These are phyloP conservation scores for Sepiola atlantica DNA, from an alignment of 2,888 invertebrate species.

Conservation along the genomic window DNA sequence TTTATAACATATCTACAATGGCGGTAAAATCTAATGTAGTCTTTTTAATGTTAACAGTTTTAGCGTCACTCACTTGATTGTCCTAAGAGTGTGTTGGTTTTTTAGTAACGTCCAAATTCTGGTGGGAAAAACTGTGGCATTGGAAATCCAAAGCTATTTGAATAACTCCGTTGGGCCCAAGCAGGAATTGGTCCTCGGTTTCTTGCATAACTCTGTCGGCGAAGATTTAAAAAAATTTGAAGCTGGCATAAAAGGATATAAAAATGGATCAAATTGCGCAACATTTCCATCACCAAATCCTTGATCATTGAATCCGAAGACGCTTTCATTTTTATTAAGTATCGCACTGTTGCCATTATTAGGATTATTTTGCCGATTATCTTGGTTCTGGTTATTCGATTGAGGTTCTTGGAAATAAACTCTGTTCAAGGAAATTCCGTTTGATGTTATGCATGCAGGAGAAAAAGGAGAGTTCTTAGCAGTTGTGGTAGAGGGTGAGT, in stretches of 20 bases:
- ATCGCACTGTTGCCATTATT: neutral
- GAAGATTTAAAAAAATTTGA: neutral
- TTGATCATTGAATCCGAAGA: neutral
- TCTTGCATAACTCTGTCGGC: neutral
- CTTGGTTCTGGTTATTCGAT: too few species aligned
- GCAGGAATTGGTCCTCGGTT: neutral
- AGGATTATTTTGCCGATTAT: neutral
- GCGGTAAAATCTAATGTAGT: too few species aligned
- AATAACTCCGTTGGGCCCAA: neutral
- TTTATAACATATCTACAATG: too few species aligned
- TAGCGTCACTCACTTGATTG: neutral
- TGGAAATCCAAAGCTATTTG: neutral
- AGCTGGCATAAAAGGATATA: neutral
- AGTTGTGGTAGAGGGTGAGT: too few species aligned
- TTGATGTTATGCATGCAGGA: too few species aligned
- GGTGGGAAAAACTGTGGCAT: neutral
- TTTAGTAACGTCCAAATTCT: neutral
- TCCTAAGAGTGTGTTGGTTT: neutral
- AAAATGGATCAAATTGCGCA: neutral
- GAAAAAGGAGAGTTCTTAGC: too few species aligned
- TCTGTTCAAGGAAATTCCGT: too few species aligned
- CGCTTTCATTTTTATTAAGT: neutral
- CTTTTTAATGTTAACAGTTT: too few species aligned
- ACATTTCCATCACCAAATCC: neutral
- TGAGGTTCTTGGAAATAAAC: too few species aligned